A percentile compares a stretch with the other conserved stretches of the same genome.
Conservation (phyloP, 1,140 invertebrate species). For the Platorchestia sp. region DNA sequence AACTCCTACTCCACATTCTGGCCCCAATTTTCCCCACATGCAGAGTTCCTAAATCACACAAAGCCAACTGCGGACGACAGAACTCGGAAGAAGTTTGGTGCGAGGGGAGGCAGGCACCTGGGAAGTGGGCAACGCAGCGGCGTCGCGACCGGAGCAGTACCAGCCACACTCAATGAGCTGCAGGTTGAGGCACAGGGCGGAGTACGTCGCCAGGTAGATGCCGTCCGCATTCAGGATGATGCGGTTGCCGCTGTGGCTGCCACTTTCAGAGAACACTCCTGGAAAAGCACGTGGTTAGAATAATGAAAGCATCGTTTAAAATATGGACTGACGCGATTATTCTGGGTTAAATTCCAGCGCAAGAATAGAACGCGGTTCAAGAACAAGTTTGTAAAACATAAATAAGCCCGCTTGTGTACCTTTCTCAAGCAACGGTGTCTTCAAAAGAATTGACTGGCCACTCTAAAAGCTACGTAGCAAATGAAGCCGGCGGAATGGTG, state of each 20-base stretch:
- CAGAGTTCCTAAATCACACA: too few relatives aligned
- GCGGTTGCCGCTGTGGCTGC: constrained; percentile 58
- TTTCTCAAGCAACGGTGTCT: too few relatives aligned
- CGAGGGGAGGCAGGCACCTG: constrained; percentile 74
- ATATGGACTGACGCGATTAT: too few relatives aligned
- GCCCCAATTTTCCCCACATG: too few relatives aligned
- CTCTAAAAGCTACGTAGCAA: too few relatives aligned
- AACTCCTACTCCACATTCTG: not conserved
- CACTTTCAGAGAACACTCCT: constrained; percentile 62
- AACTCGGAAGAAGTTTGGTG: not conserved
- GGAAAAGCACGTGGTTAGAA: not conserved
- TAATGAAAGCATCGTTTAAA: not conserved
- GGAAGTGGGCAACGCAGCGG: constrained; percentile 74
- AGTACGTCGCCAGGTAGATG: constrained; percentile 91
- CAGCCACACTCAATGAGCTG: constrained; percentile 84
- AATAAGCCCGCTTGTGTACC: not conserved
- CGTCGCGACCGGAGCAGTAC: constrained; percentile 77
- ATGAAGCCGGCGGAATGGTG: too few relatives aligned
- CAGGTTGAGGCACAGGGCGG: constrained; percentile 85
- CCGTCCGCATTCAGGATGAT: constrained; percentile 93
- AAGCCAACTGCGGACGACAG: too few relatives aligned
- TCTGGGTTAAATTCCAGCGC: too few relatives aligned
- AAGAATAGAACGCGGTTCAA: too few relatives aligned
- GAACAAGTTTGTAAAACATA: not conserved
- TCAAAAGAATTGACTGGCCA: too few relatives aligned